Conservation (phyloP, 2,113 vertebrate species). For the Corvus hawaiiensis region DNA sequence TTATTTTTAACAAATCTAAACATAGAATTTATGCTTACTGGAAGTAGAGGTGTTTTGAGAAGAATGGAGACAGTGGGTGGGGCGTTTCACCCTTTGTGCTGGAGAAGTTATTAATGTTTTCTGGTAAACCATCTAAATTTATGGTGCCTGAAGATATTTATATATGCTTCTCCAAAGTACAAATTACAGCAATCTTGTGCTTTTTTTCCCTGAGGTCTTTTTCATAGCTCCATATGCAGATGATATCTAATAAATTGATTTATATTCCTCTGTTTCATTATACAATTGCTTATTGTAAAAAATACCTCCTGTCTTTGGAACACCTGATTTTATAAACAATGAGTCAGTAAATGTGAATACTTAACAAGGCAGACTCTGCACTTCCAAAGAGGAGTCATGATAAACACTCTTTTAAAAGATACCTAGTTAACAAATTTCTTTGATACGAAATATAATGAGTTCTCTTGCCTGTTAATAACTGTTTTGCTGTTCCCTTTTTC, state of each 20-base stretch:
- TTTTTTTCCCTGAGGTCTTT: neutral
- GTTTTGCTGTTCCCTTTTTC: neutral
- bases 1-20: neutral
- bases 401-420: neutral
- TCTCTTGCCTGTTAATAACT: neutral
- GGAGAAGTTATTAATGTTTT: neutral
- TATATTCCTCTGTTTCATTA: neutral
- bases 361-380: neutral
- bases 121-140: conserved; percentile 1
- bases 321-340: neutral
- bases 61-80: neutral
- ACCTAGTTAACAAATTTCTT: neutral
- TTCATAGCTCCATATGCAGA: neutral
- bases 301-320: neutral
- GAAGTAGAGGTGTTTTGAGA: neutral
- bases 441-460: neutral
- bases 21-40: neutral
- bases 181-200: neutral
- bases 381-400: neutral
- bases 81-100: neutral
- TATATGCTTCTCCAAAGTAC: neutral
- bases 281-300: neutral
- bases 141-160: neutral
- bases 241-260: conserved; percentile 28
- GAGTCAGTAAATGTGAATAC: neutral